phyloP scores from a whole-genome alignment of 2,113 vertebrate species.

The Nematolebias whitei region DNA sequence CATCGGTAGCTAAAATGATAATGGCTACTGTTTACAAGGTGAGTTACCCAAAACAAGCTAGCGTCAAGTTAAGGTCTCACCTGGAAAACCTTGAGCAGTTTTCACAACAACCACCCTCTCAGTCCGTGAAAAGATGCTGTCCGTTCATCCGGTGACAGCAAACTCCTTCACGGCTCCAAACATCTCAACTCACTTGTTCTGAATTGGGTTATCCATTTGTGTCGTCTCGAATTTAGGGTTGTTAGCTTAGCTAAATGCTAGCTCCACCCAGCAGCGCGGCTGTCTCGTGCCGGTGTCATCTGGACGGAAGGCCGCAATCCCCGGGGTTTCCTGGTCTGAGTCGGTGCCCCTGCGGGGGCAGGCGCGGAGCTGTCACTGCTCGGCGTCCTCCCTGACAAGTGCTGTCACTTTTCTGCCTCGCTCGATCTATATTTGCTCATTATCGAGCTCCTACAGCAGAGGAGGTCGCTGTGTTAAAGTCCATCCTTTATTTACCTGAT shows the following conservation, averaged over 20 bases:
- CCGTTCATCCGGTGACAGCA: conserved; percentile 39
- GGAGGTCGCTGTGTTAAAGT: conserved; percentile 37
- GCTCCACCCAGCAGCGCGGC: conserved; percentile 46
- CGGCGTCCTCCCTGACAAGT: conserved; percentile 44
- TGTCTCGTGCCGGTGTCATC: conserved; percentile 62
- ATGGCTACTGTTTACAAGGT: not conserved
- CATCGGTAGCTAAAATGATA: too few species aligned
- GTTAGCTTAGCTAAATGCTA: conserved; percentile 68
- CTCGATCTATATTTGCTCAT: conserved; percentile 29
- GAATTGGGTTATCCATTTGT: conserved; percentile 51
- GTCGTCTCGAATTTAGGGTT: conserved; percentile 34
- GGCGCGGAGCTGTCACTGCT: conserved; percentile 49
- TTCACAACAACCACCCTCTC: conserved; percentile 43
- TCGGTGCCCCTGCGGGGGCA: conserved; percentile 44
- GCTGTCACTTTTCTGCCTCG: conserved; percentile 61
- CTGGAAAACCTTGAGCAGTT: conserved; percentile 61
- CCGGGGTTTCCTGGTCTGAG: conserved; percentile 72
- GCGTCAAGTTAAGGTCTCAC: conserved; percentile 58
- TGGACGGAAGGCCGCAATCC: conserved; percentile 75
- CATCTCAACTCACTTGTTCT: conserved; percentile 21
- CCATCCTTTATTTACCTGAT: conserved; percentile 40
- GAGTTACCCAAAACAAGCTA: conserved; percentile 16
- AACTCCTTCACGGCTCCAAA: conserved; percentile 43
- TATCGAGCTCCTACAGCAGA: conserved; percentile 31
- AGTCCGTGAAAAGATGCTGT: conserved; percentile 27